phyloP scores from a whole-genome alignment of 2,113 vertebrate genomes.

The Ramphastos sulfuratus region DNA sequence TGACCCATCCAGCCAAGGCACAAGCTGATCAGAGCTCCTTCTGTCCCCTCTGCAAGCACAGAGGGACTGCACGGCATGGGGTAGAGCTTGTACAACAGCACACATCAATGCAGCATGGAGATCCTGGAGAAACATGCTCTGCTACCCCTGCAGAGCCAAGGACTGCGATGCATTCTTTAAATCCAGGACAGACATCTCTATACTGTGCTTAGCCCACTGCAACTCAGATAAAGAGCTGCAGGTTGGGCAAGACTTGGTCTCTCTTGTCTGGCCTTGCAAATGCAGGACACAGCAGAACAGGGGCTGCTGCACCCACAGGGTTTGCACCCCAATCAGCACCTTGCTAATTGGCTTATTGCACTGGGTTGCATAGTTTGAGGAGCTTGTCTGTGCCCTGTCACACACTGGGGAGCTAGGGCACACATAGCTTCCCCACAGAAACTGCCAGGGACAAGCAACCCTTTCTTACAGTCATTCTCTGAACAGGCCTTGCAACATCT shows the following conservation, averaged over 20 bases:
- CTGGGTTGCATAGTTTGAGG: no score
- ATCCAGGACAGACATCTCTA: not conserved
- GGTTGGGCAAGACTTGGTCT: not conserved
- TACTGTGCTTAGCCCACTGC: not conserved
- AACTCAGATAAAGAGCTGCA: not conserved
- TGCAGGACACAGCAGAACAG: not conserved
- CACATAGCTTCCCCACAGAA: not conserved
- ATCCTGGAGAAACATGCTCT: not conserved
- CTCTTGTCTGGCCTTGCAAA: not conserved
- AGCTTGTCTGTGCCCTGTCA: not conserved
- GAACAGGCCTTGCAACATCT: slow-evolving; percentile 50
- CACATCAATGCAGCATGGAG: not conserved
- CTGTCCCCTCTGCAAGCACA: not conserved
- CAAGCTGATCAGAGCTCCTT: not conserved
- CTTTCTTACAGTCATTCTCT: not conserved
- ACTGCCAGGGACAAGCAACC: not conserved
- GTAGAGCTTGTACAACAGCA: not conserved
- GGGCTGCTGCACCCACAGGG: not conserved
- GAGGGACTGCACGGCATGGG: not conserved
- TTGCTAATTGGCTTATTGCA: no score
- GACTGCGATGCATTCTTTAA: accelerated
- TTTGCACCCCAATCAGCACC: accelerated
- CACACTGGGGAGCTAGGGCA: not conserved
- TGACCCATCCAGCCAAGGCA: not conserved
- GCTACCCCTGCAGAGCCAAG: not conserved